These are phyloP conservation scores for Lerista edwardsae DNA, from an alignment of 2,797 vertebrate species.

Conservation along the genomic window DNA sequence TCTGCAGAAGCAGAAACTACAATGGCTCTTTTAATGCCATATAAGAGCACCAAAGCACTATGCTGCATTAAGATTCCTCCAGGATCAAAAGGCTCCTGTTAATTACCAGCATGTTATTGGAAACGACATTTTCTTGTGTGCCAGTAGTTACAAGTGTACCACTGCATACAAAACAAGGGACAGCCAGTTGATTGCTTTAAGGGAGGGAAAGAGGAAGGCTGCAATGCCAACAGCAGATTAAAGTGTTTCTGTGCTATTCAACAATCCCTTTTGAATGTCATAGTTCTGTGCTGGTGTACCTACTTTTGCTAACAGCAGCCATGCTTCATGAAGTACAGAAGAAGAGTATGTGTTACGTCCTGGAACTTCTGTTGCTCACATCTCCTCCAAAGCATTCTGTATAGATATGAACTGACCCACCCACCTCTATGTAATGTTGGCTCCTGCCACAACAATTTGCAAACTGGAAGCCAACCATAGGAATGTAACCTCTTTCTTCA, in stretches of 20 bases:
- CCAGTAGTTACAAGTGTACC: slow-evolving; percentile 21
- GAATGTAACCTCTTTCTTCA: too few species aligned
- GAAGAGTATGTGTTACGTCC: background rate
- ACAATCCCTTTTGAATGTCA: background rate
- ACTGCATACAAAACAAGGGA: slow-evolving; percentile 15
- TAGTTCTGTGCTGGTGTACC: background rate
- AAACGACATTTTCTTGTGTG: slow-evolving; percentile 7
- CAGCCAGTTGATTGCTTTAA: background rate
- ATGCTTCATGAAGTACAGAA: background rate
- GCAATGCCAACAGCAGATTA: slow-evolving; percentile 3
- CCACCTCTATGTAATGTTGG: background rate
- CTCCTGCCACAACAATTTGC: background rate
- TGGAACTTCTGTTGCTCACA: background rate
- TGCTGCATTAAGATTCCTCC: background rate
- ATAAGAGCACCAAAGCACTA: slow-evolving; percentile 19
- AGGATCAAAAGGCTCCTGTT: slow-evolving; percentile 19
- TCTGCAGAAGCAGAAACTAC: background rate
- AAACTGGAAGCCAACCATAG: background rate
- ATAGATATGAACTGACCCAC: background rate
- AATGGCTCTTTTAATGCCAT: slow-evolving; percentile 37
- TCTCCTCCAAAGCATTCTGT: background rate
- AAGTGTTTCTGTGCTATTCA: background rate
- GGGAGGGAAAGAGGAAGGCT: background rate
- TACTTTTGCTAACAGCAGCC: background rate
- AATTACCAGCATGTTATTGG: slow-evolving; percentile 21